Percentiles rank a stretch among this genome's conserved stretches.
Evolutionary conservation across 2,888 invertebrate genomes (phyloP).

Genomic region (Hartigia nigra): DNA sequence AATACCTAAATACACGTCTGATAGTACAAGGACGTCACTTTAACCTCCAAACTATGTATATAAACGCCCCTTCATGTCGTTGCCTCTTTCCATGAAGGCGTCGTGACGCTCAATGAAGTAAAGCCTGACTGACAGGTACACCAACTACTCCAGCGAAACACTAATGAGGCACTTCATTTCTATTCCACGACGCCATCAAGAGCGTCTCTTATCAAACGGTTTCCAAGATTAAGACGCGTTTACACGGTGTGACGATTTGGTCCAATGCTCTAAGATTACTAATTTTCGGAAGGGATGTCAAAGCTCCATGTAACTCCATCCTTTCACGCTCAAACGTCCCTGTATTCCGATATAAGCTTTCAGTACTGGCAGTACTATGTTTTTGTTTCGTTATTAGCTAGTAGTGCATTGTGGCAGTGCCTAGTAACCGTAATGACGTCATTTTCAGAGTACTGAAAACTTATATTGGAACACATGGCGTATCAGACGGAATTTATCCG

Average conservation of each 20-base stretch:
- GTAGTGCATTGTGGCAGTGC: no score
- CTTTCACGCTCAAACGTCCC: neutral
- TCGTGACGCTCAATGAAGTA: neutral
- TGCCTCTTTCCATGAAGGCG: neutral
- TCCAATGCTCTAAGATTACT: neutral
- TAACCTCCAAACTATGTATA: neutral
- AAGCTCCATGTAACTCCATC: neutral
- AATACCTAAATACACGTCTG: neutral
- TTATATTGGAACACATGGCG: no score
- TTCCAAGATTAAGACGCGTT: neutral
- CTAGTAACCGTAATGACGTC: no score
- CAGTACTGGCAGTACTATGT: no score
- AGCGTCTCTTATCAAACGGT: neutral
- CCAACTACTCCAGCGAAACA: neutral
- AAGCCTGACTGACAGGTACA: conserved; percentile 3
- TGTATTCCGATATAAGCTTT: no score
- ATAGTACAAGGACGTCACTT: neutral
- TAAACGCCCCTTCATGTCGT: neutral
- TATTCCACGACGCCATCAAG: neutral
- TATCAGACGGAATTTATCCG: neutral
- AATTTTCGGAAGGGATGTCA: neutral
- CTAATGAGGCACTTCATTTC: conserved; percentile 2
- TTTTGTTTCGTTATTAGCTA: no score
- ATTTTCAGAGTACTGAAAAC: no score
- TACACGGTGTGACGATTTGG: neutral